These are phyloP conservation scores for Pristionchus exspectatus DNA, from an alignment of 2,888 invertebrate genomes.

Conservation along the genomic window DNA sequence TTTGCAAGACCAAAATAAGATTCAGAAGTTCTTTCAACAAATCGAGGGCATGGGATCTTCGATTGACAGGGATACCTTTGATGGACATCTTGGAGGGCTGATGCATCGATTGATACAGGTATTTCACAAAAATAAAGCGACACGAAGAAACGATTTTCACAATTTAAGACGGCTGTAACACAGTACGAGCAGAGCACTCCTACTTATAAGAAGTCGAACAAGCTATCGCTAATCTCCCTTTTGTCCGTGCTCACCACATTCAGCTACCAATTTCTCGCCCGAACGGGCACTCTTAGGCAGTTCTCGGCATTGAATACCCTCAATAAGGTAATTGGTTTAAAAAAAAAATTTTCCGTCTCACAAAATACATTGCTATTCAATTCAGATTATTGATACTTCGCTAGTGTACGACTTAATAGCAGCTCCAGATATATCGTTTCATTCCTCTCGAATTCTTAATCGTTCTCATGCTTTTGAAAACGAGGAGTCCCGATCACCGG, in stretches of 20 bases:
- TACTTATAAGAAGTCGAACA: conserved; percentile 71
- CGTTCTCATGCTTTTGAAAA: conserved; percentile 61
- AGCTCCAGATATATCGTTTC: conserved; percentile 72
- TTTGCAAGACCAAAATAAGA: neutral
- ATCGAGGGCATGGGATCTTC: conserved; percentile 67
- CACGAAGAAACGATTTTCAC: neutral
- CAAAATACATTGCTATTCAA: too few species aligned
- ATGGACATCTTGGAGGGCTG: conserved; percentile 80
- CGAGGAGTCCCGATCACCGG: conserved; percentile 25
- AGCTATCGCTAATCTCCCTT: conserved; percentile 80
- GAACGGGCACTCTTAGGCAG: conserved; percentile 82
- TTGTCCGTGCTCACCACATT: conserved; percentile 83
- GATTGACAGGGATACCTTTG: conserved; percentile 79
- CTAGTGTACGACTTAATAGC: conserved; percentile 80
- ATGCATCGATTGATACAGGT: conserved; percentile 81
- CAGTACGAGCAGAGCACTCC: conserved; percentile 77
- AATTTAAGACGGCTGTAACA: conserved; percentile 80
- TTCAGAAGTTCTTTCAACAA: conserved; percentile 68
- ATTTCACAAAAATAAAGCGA: conserved; percentile 46
- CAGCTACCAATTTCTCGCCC: conserved; percentile 81
- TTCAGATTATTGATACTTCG: conserved; percentile 82
- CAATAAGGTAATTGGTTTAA: conserved; percentile 81
- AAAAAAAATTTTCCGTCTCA: too few species aligned
- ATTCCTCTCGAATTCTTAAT: conserved; percentile 76
- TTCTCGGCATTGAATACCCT: conserved; percentile 84